phyloP scores from a whole-genome alignment of 92 coral and sea anemone species.

The Isaurus tuberculatus region DNA sequence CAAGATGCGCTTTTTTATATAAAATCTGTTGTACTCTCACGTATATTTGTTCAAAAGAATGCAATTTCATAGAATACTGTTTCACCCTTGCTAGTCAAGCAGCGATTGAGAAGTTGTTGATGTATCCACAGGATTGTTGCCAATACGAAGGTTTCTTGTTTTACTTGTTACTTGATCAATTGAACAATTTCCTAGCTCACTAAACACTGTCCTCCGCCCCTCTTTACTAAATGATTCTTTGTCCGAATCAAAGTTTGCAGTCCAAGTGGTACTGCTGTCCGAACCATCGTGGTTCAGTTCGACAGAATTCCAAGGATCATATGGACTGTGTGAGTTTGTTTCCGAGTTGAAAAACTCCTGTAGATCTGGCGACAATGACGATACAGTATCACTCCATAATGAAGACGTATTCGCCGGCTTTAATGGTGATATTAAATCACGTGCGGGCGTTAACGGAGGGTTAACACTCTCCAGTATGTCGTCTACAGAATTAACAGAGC shows the following conservation, averaged over 20 bases:
- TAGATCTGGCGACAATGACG: constrained; percentile 33
- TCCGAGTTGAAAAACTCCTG: constrained; percentile 34
- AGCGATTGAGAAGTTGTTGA: constrained; percentile 18
- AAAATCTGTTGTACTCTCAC: no score
- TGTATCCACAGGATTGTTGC: neutral
- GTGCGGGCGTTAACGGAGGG: constrained; percentile 22
- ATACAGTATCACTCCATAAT: constrained; percentile 36
- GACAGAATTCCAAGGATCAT: constrained; percentile 19
- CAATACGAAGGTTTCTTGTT: constrained; percentile 21
- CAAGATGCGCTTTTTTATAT: no score
- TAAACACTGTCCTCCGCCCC: neutral
- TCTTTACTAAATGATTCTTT: constrained; percentile 12
- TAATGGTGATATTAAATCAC: constrained; percentile 30
- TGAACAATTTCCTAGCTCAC: neutral
- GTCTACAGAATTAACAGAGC: constrained; percentile 42
- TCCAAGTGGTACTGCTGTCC: neutral
- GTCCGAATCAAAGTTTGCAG: constrained; percentile 28
- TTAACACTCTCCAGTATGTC: constrained; percentile 34
- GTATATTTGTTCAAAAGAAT: no score
- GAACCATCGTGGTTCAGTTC: neutral
- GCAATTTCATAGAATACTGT: neutral
- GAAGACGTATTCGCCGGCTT: constrained; percentile 26
- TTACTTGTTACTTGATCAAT: neutral
- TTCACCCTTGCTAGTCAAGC: constrained; percentile 3
- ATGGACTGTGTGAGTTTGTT: neutral